A percentile compares a stretch with the other conserved stretches of the same genome.
Evolutionary conservation across 30 jellyfish, hydroid and myxozoan species (phyloP).

Genomic region (Catostylus mosaicus): DNA sequence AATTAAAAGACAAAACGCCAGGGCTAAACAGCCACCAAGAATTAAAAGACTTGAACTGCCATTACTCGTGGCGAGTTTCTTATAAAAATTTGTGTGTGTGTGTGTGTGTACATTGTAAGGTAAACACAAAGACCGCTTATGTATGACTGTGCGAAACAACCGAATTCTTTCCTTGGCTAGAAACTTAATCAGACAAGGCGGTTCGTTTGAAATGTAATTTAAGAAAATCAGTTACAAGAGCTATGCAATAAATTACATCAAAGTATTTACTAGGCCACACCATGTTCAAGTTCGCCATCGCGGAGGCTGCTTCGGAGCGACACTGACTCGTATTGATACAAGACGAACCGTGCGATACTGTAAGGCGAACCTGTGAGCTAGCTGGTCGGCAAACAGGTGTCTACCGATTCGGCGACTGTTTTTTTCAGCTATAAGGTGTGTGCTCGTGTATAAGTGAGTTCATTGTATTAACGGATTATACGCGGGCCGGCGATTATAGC

Average conservation of each 20-base stretch:
- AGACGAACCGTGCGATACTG: conserved; percentile 52
- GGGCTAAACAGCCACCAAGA: too few relatives aligned
- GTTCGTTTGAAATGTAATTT: conserved; percentile 73
- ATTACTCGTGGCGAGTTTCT: too few relatives aligned
- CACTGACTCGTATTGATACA: conserved; percentile 3
- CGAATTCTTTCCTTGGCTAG: conserved; percentile 67
- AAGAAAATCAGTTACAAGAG: conserved; percentile 61
- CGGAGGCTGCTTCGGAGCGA: conserved; percentile 47
- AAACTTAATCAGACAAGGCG: conserved; percentile 72
- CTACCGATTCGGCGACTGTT: conserved; percentile 78
- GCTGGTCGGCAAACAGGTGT: conserved; percentile 82
- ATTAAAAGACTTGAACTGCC: too few relatives aligned
- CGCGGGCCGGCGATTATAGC: conserved; percentile 79
- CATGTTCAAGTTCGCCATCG: conserved; percentile 60
- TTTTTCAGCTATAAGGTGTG: conserved; percentile 68
- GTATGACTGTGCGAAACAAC: conserved; percentile 30
- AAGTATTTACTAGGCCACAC: conserved; percentile 70
- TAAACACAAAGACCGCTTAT: conserved; percentile 14
- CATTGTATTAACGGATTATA: conserved; percentile 77
- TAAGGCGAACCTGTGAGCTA: conserved; percentile 68
- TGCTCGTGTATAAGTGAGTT: conserved; percentile 72
- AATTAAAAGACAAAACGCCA: too few relatives aligned
- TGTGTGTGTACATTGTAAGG: too few relatives aligned
- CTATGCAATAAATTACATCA: conserved; percentile 61
- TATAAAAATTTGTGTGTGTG: too few relatives aligned